Evolutionary conservation across 2,888 invertebrate genomes (phyloP).

Genomic region (Eupeodes luniger): DNA sequence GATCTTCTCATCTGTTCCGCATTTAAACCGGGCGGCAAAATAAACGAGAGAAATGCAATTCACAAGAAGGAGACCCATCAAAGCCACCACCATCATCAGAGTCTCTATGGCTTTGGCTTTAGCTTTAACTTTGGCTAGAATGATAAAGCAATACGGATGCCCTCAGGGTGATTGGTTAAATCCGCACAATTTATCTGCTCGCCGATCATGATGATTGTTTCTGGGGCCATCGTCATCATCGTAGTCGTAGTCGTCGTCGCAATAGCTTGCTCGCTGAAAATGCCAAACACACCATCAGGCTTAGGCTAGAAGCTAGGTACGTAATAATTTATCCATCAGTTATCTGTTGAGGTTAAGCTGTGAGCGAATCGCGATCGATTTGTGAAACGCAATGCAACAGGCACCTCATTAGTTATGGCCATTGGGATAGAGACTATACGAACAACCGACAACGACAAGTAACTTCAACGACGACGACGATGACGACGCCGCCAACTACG

Average conservation of each 20-base stretch:
- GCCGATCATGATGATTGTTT: constrained; percentile 75
- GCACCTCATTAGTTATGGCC: constrained; percentile 74
- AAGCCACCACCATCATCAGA: neutral
- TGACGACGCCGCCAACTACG: neutral
- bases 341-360: constrained; percentile 70
- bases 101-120: no score
- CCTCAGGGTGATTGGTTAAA: constrained; percentile 70
- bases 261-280: constrained; percentile 6
- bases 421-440: constrained; percentile 41
- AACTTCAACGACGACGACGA: neutral
- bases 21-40: constrained; percentile 56
- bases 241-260: neutral
- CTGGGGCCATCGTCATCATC: constrained; percentile 44
- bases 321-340: constrained; percentile 74
- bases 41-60: constrained; percentile 54
- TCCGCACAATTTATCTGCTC: constrained; percentile 74
- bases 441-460: neutral
- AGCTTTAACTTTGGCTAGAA: constrained; percentile 11
- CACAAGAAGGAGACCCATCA: constrained; percentile 25
- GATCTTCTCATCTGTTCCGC: constrained; percentile 58
- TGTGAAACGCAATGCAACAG: constrained; percentile 74
- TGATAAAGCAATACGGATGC: constrained; percentile 74
- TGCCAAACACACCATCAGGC: constrained; percentile 3
- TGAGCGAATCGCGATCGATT: constrained; percentile 74
- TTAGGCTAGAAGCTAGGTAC: constrained; percentile 34